Evolutionary conservation across 1,140 invertebrate species (phyloP).

Genomic region (Trypoxylus dichotomus): DNA sequence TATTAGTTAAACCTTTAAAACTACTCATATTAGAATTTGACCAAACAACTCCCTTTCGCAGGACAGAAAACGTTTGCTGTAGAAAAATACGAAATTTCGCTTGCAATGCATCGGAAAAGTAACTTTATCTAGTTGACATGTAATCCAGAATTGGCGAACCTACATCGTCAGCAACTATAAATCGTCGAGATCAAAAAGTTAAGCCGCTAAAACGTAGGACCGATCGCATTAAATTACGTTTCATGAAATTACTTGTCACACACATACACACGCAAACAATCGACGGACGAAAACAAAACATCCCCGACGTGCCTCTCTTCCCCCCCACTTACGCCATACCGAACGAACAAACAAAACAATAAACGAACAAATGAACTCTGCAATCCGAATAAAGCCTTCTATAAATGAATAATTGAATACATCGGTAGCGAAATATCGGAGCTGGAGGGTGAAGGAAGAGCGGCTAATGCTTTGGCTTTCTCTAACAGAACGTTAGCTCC

Average conservation of each 20-base stretch:
- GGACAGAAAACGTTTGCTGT: too few relatives aligned
- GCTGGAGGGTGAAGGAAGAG: not conserved
- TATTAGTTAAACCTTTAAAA: too few relatives aligned
- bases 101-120: not conserved
- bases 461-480: not conserved
- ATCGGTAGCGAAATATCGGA: not conserved
- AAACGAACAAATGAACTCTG: slow-evolving; percentile 8
- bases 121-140: slow-evolving; percentile 11
- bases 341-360: slow-evolving; percentile 12
- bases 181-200: slow-evolving; percentile 20
- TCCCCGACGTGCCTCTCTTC: not conserved
- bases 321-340: not conserved
- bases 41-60: too few relatives aligned
- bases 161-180: slow-evolving; percentile 14
- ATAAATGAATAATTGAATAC: slow-evolving; percentile 17
- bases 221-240: slow-evolving; percentile 22
- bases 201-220: slow-evolving; percentile 7
- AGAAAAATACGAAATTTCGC: not conserved
- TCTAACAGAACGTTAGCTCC: not conserved
- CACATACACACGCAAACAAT: slow-evolving; percentile 13
- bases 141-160: not conserved
- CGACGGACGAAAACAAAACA: slow-evolving; percentile 8
- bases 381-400: slow-evolving; percentile 12
- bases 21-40: too few relatives aligned
- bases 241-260: slow-evolving; percentile 25